Conservation (phyloP, 1,140 invertebrate genomes). For the Dendrolimus kikuchii region DNA sequence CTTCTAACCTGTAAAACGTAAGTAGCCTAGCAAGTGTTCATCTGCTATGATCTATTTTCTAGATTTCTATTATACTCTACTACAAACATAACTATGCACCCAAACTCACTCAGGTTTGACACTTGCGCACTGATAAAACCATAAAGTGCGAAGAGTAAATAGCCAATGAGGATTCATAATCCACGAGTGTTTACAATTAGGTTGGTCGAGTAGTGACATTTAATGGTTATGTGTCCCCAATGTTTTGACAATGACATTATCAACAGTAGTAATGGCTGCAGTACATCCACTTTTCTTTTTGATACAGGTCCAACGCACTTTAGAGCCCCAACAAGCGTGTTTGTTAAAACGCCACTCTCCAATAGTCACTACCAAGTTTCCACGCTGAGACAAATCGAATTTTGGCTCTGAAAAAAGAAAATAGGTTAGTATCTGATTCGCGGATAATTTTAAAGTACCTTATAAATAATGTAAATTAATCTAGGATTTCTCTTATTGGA, state of each 20-base stretch:
- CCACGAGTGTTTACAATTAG: not conserved
- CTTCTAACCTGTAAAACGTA: too few relatives aligned
- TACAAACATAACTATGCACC: too few relatives aligned
- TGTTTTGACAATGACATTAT: constrained; percentile 57
- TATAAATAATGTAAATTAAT: too few relatives aligned
- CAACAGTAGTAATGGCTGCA: constrained; percentile 52
- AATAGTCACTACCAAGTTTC: constrained; percentile 60
- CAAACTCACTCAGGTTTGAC: too few relatives aligned
- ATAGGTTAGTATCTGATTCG: too few relatives aligned
- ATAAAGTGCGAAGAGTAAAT: too few relatives aligned
- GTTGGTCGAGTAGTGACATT: constrained; percentile 7
- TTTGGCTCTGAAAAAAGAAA: constrained; percentile 48
- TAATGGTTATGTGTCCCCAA: constrained; percentile 56
- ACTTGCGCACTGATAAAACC: too few relatives aligned
- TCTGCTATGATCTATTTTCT: too few relatives aligned
- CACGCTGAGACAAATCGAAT: constrained; percentile 53
- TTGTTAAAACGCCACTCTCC: constrained; percentile 59
- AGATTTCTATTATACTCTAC: too few relatives aligned
- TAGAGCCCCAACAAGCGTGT: constrained; percentile 54
- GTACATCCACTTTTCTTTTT: constrained; percentile 59
- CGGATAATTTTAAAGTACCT: too few relatives aligned
- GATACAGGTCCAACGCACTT: constrained; percentile 57
- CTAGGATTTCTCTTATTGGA: too few relatives aligned
- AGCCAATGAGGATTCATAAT: constrained; percentile 3
- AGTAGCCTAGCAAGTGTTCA: too few relatives aligned